These are phyloP conservation scores for Steinernema hermaphroditum DNA, from an alignment of 2,888 invertebrate species.

Conservation along the genomic window DNA sequence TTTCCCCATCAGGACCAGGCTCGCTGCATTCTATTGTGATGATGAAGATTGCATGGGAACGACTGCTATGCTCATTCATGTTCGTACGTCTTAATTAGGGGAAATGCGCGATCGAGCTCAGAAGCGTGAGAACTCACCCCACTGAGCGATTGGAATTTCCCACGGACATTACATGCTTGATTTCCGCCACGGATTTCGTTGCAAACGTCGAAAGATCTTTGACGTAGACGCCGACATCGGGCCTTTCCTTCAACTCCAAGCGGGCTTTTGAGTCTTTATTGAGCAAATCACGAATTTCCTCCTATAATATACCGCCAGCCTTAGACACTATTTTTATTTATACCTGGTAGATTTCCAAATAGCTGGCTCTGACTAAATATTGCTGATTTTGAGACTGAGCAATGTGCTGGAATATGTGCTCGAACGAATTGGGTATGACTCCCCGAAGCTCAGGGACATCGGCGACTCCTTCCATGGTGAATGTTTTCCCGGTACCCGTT, in stretches of 20 bases:
- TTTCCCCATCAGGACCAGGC: constrained; percentile 72
- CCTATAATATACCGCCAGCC: constrained; percentile 69
- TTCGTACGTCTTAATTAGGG: constrained; percentile 74
- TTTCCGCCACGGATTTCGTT: constrained; percentile 83
- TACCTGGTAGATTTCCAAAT: constrained; percentile 84
- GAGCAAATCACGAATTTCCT: constrained; percentile 74
- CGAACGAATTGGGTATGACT: constrained; percentile 91
- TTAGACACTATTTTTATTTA: too few species aligned
- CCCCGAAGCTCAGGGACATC: constrained; percentile 77
- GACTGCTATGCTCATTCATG: constrained; percentile 91
- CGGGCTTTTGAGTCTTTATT: constrained; percentile 73
- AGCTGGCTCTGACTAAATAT: constrained; percentile 92
- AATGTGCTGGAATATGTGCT: constrained; percentile 95
- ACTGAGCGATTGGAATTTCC: constrained; percentile 94
- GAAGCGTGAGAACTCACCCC: constrained; percentile 70
- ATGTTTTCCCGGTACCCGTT: constrained; percentile 85
- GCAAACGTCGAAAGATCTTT: constrained; percentile 83
- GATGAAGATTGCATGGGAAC: constrained; percentile 95
- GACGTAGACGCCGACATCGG: constrained; percentile 87
- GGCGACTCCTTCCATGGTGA: constrained; percentile 75
- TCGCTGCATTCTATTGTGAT: constrained; percentile 92
- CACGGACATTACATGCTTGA: constrained; percentile 86
- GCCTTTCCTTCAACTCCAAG: constrained; percentile 75
- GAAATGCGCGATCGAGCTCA: not conserved
- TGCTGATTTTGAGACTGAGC: constrained; percentile 81